Conservation (phyloP, 2,113 vertebrate species). For the Podiceps cristatus region DNA sequence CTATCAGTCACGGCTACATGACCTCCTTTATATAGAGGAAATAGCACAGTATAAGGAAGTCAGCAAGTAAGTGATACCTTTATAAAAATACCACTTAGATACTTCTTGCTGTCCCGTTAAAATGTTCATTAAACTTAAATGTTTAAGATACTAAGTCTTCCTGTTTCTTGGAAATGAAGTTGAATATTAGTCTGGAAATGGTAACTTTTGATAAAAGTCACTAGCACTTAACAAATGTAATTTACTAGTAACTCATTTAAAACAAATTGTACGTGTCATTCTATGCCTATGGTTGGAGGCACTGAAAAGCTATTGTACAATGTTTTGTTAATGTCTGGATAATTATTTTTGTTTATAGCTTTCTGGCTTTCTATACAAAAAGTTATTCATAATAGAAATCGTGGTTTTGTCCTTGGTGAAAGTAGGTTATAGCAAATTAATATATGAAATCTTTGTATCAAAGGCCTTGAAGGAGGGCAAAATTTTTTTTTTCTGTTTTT, state of each 20-base stretch:
- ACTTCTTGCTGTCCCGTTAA: not conserved
- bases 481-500: not conserved
- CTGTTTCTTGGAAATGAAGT: not conserved
- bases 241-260: not conserved
- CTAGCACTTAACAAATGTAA: not conserved
- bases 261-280: not conserved
- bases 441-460: not conserved
- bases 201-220: not conserved
- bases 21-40: conserved; percentile 98
- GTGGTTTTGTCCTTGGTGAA: not conserved
- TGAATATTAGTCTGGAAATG: not conserved
- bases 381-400: not conserved
- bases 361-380: not conserved
- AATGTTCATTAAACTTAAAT: not conserved
- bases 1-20: conserved; percentile 95
- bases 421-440: not conserved
- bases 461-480: not conserved
- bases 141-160: not conserved
- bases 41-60: conserved; percentile 99
- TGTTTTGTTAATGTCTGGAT: not conserved
- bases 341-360: not conserved
- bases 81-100: not conserved
- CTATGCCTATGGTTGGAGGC: not conserved
- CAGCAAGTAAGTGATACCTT: conserved; percentile 91
- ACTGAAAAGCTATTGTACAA: not conserved